A percentile compares a stretch with the other conserved stretches of the same genome.
These are phyloP conservation scores for Sorex maritimensis DNA, from an alignment of 2,797 vertebrate species.

Conservation along the genomic window DNA sequence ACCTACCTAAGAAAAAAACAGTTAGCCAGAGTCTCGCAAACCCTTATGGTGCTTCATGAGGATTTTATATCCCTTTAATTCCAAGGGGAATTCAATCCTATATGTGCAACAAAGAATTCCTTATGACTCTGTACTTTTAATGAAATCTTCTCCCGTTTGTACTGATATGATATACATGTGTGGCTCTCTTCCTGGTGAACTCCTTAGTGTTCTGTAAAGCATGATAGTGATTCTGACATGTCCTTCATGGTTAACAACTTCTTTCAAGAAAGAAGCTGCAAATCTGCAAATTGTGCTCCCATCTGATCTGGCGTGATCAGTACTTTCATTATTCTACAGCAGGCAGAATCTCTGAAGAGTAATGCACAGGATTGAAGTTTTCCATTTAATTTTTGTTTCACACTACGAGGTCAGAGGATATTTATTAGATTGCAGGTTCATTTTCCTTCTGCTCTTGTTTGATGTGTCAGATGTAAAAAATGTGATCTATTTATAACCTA, in stretches of 20 bases:
- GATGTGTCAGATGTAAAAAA: slow-evolving; percentile 58
- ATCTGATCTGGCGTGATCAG: slow-evolving; percentile 80
- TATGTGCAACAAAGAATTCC: slow-evolving; percentile 77
- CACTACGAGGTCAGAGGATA: slow-evolving; percentile 39
- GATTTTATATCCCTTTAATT: slow-evolving; percentile 48
- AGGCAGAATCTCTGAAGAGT: slow-evolving; percentile 38
- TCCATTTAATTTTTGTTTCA: slow-evolving; percentile 60
- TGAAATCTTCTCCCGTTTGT: slow-evolving; percentile 82
- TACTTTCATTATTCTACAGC: not conserved
- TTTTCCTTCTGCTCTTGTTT: slow-evolving; percentile 64
- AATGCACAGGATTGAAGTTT: not conserved
- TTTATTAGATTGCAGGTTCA: slow-evolving; percentile 44
- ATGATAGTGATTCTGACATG: slow-evolving; percentile 81
- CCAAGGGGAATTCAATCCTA: slow-evolving; percentile 53
- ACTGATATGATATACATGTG: slow-evolving; percentile 70
- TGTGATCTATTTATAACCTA: slow-evolving; percentile 60
- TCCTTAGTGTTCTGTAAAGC: slow-evolving; percentile 84
- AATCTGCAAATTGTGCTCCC: slow-evolving; percentile 79
- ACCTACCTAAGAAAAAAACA: too few relatives aligned
- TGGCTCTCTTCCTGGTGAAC: slow-evolving; percentile 71
- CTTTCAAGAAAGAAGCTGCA: slow-evolving; percentile 80
- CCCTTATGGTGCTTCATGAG: slow-evolving; percentile 24
- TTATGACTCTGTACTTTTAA: slow-evolving; percentile 87
- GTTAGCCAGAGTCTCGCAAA: not conserved
- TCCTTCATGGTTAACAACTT: slow-evolving; percentile 86